Evolutionary conservation across 2,113 vertebrate species (phyloP).

Genomic region (Sphyrna mokarran): DNA sequence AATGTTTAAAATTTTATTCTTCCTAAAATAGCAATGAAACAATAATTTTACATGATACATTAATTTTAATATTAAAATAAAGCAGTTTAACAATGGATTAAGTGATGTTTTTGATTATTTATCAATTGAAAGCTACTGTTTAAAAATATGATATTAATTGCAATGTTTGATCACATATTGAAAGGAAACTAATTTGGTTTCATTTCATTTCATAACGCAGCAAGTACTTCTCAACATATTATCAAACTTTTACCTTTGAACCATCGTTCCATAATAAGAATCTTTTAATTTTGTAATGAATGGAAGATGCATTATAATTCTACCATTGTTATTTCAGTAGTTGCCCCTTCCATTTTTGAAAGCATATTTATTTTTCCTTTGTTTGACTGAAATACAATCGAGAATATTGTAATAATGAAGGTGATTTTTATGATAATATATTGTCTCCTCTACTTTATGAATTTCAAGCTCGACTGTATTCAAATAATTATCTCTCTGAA

Average conservation of each 20-base stretch:
- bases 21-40: neutral
- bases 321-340: neutral
- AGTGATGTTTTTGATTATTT: neutral
- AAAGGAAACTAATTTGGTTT: neutral
- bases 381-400: neutral
- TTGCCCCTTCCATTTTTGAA: neutral
- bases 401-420: neutral
- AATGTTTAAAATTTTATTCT: neutral
- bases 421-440: slow-evolving; percentile 1
- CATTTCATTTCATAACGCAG: neutral
- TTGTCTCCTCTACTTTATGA: neutral
- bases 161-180: neutral
- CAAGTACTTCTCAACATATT: neutral
- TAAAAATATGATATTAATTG: neutral
- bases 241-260: neutral
- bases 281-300: neutral
- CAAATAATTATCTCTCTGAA: neutral
- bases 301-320: neutral
- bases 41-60: neutral
- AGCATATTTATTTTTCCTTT: neutral
- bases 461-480: neutral
- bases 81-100: neutral
- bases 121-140: neutral
- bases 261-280: neutral
- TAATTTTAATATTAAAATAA: neutral